phyloP scores from a whole-genome alignment of 2,113 vertebrate genomes.

The Scartelaos histophorus region DNA sequence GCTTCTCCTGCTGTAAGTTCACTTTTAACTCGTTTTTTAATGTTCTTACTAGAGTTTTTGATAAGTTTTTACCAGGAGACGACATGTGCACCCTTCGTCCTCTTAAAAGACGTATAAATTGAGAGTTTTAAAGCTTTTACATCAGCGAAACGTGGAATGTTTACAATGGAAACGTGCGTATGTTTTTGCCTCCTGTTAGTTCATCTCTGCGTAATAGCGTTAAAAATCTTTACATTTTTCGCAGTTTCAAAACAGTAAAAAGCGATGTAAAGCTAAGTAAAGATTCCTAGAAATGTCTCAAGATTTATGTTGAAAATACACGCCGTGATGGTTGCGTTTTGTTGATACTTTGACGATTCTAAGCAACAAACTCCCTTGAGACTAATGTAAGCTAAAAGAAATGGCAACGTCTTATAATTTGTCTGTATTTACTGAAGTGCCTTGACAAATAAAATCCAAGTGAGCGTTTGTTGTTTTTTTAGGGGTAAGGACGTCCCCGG shows the following conservation, averaged over 20 bases:
- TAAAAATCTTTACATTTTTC: neutral
- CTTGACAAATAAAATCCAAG: neutral
- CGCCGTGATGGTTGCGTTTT: neutral
- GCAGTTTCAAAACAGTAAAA: neutral
- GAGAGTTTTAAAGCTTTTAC: rapidly evolving
- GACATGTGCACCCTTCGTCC: neutral
- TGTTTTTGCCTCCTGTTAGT: neutral
- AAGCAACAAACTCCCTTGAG: neutral
- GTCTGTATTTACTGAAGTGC: neutral
- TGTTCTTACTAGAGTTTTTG: neutral
- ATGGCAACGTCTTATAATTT: neutral
- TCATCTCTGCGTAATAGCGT: neutral
- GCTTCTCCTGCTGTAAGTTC: constrained; percentile 28
- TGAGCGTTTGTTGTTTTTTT: neutral
- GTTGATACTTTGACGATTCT: neutral
- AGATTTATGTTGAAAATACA: neutral
- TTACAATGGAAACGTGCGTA: neutral
- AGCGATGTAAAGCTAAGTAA: neutral
- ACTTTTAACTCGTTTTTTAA: neutral
- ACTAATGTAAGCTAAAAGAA: neutral
- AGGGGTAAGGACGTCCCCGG: neutral
- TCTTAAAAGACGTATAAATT: rapidly evolving
- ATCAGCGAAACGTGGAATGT: neutral
- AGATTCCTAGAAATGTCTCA: neutral
- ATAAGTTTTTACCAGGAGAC: no score